Conservation (phyloP, 2,888 invertebrate genomes). For the Hypsopygia costalis region DNA sequence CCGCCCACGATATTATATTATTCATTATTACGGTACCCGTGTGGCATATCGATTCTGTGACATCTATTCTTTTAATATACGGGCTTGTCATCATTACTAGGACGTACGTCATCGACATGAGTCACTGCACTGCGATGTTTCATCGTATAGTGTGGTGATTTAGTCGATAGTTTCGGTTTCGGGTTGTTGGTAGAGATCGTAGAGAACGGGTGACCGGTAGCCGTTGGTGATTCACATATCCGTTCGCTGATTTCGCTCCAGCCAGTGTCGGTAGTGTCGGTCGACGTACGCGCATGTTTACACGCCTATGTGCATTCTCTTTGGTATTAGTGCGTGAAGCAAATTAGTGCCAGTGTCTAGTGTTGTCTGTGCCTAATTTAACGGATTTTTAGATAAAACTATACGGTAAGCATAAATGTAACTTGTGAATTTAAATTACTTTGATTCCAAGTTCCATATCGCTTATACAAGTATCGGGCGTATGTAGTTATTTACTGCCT, state of each 20-base stretch:
- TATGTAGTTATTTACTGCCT: no score
- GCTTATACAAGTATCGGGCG: no score
- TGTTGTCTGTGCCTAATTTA: constrained; percentile 39
- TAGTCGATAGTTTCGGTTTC: constrained; percentile 29
- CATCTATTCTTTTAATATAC: neutral
- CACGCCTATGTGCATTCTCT: constrained; percentile 44
- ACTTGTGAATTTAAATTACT: no score
- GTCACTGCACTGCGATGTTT: constrained; percentile 43
- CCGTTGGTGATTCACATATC: constrained; percentile 64
- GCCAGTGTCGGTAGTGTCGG: constrained; percentile 48
- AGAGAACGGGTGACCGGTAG: constrained; percentile 51
- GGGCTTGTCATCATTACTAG: constrained; percentile 24
- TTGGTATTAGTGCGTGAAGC: constrained; percentile 62
- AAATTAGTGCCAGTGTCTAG: constrained; percentile 48
- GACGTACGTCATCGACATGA: constrained; percentile 47
- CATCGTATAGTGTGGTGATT: constrained; percentile 25
- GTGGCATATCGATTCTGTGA: constrained; percentile 1
- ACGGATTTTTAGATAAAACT: constrained; percentile 7
- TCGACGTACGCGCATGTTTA: constrained; percentile 60
- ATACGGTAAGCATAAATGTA: neutral
- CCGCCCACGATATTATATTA: neutral
- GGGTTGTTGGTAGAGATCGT: constrained; percentile 34
- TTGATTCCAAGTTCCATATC: no score
- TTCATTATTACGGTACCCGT: constrained; percentile 4
- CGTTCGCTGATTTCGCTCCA: constrained; percentile 44